These are phyloP conservation scores for Nannospalax galili DNA, from an alignment of 2,113 vertebrate species.

Conservation along the genomic window DNA sequence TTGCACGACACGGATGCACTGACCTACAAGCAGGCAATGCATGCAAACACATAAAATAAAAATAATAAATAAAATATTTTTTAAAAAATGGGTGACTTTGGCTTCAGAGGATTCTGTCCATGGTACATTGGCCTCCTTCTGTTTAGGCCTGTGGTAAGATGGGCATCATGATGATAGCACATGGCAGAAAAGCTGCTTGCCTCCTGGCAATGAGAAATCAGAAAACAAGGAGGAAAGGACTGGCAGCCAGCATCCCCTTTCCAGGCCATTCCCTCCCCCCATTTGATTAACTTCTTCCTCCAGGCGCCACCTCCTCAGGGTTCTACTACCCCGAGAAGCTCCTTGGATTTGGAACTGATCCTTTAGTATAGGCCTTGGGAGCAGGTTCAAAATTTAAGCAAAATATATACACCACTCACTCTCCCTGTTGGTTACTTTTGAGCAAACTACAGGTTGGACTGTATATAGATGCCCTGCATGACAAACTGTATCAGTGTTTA, in stretches of 20 bases:
- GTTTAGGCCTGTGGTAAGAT: too few species aligned
- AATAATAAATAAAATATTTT: too few species aligned
- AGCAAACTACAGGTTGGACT: neutral
- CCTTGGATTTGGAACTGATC: too few species aligned
- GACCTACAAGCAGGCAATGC: too few species aligned
- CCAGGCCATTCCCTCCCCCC: too few species aligned
- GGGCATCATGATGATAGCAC: too few species aligned
- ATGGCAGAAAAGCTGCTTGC: neutral
- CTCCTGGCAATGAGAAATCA: too few species aligned
- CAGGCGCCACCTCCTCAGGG: too few species aligned
- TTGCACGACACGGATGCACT: too few species aligned
- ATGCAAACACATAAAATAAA: too few species aligned
- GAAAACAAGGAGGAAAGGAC: neutral
- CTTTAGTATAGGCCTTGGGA: neutral
- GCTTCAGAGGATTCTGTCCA: neutral
- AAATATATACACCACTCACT: neutral
- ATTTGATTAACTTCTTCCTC: too few species aligned
- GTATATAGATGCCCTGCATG: neutral
- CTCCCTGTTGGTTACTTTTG: neutral
- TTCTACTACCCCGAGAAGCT: neutral
- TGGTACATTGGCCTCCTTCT: neutral
- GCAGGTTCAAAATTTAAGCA: neutral
- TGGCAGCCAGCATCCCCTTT: neutral
- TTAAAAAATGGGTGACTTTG: too few species aligned
- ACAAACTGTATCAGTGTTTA: neutral